Base-by-base conservation (phyloP, 2,797 vertebrate species). In the Halcyon leucocephala region DNA sequence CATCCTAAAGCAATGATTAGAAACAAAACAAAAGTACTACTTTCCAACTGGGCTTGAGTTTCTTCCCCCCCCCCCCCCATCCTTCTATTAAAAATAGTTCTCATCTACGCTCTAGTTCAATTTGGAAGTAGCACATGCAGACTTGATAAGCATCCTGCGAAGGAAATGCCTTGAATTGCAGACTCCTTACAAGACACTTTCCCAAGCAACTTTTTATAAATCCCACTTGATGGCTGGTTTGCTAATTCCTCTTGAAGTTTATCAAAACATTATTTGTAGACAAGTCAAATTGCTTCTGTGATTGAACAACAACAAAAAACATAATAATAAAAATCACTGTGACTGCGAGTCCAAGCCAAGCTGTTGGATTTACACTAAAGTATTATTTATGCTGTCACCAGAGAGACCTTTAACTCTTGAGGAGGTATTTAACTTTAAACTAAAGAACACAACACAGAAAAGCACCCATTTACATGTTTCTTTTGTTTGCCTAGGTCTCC, bases 121-220 rank as follows among this genome's bases (percentile, higher is more conserved):
- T 96, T 78, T 97, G 95, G 92, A 98, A 97, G 85, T 35, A 82
- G 96, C 92, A 83, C 62, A 86, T 64, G 78, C 89, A 77, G 96
- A 74, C 95, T 97, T 93, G 95, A 98, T 96, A 97, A 98, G 97
- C 97, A 97, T 92, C 90, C 92, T 92, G 81, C 13, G 72, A 97
- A 98, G 96, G 97, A 98, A 98, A 97, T 97, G 97, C 97, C 93
- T 97, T 74, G 94, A 92, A 97, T 97, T 93, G 85, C 83, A 97
- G 97, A 96, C 97, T 93, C 91, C 96, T 98, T 97, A 96, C 90
- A 95, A 94, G 88, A 96, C 84, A 93, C 83, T 71, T 95, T 97
- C 94, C 97, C 96, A 97, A 95, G 96, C 66, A 95, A 96, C 92
- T 89, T 96, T 96, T 92, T 95, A 82, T 93, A 96, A 95, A 94